These are phyloP conservation scores for Achroia grisella DNA, from an alignment of 1,140 invertebrate genomes.

Conservation along the genomic window DNA sequence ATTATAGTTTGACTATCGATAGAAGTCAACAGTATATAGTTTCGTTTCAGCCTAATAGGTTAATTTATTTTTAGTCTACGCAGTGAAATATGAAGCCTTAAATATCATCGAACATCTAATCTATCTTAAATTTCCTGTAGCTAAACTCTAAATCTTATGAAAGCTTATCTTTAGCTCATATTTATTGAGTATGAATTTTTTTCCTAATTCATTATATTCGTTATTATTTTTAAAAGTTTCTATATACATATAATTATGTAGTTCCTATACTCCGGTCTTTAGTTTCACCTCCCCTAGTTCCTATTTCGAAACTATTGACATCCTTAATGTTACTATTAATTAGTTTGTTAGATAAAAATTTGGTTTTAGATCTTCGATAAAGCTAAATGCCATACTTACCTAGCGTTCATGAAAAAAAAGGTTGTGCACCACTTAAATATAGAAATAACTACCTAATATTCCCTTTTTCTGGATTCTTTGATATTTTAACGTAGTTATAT, in stretches of 20 bases:
- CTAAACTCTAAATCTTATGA: constrained; percentile 33
- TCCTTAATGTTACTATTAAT: constrained; percentile 43
- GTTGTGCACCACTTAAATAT: constrained; percentile 72
- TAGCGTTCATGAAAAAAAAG: constrained; percentile 72
- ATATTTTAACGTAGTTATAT: constrained; percentile 68
- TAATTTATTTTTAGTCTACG: constrained; percentile 50
- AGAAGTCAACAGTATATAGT: constrained; percentile 58
- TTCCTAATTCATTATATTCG: no score
- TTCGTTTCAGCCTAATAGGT: constrained; percentile 68
- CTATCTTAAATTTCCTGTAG: constrained; percentile 29
- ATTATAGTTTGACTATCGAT: constrained; percentile 56
- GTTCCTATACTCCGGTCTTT: no score
- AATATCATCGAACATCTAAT: constrained; percentile 33
- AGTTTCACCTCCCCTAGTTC: constrained; percentile 52
- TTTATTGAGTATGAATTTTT: background rate
- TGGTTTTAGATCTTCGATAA: constrained; percentile 58
- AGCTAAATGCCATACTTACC: constrained; percentile 65
- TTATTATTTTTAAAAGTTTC: constrained; percentile 9
- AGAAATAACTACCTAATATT: constrained; percentile 67
- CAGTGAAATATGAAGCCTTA: constrained; percentile 32
- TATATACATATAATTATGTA: no score
- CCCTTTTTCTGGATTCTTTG: constrained; percentile 72
- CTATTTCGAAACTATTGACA: constrained; percentile 48
- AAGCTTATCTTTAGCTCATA: constrained; percentile 17
- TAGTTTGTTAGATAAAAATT: constrained; percentile 55